Percentiles rank a stretch among this genome's conserved stretches.
Conservation (phyloP, 53 echinoderm and acorn worm species). For the Paracentrotus lividus region DNA sequence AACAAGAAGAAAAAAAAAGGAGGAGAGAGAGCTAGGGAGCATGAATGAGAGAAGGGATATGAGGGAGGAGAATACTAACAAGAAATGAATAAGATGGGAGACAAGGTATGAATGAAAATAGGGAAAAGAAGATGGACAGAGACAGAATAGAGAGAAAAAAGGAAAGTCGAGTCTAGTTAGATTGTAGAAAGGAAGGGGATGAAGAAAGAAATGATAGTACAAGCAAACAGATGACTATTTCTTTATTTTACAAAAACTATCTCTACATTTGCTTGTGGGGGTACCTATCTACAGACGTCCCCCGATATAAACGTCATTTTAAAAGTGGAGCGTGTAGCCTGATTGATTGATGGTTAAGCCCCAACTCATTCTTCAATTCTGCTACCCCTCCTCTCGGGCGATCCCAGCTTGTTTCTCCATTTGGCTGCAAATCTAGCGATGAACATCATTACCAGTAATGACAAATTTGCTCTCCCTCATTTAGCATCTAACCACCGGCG, state of each 20-base stretch:
- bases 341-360: constrained; percentile 59
- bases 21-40: too few relatives aligned
- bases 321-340: background rate
- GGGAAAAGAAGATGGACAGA: background rate
- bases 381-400: background rate
- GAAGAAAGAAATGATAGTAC: background rate
- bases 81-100: background rate
- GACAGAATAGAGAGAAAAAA: background rate
- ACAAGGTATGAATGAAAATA: background rate
- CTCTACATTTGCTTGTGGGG: constrained; percentile 30
- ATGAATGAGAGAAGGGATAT: too few relatives aligned
- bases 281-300: too few relatives aligned
- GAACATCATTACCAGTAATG: constrained; percentile 69
- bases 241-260: background rate
- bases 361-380: background rate
- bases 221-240: constrained; percentile 8
- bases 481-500: constrained; percentile 51
- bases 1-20: too few relatives aligned
- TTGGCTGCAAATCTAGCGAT: constrained; percentile 49
- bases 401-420: constrained; percentile 62
- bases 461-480: constrained; percentile 49
- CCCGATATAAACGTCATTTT: constrained; percentile 59
- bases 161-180: background rate
- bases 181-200: background rate
- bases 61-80: too few relatives aligned